These are phyloP conservation scores for Glyphotaelius pellucidus DNA, from an alignment of 2,888 invertebrate species.

Conservation along the genomic window DNA sequence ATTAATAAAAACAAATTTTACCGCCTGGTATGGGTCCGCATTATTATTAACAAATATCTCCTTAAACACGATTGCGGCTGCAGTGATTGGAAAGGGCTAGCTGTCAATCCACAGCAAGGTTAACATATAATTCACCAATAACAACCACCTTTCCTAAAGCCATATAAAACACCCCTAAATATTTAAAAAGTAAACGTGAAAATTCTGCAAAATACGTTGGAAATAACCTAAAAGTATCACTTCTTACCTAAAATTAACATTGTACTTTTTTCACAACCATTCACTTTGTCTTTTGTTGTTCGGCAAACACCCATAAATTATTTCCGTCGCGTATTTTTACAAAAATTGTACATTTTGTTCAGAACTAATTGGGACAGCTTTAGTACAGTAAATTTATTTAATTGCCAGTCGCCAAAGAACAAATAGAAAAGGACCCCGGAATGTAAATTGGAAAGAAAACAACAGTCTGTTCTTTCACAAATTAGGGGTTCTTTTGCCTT, in stretches of 20 bases:
- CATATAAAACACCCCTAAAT: too few species aligned
- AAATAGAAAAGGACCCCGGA: constrained; percentile 29
- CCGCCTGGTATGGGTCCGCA: too few species aligned
- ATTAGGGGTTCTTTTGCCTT: constrained; percentile 41
- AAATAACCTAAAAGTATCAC: background rate
- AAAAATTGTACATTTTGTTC: background rate
- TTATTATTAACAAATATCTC: too few species aligned
- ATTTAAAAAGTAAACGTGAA: too few species aligned
- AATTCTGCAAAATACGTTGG: background rate
- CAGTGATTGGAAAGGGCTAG: too few species aligned
- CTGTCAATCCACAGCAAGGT: too few species aligned
- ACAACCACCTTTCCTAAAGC: too few species aligned
- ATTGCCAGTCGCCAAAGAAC: constrained; percentile 18
- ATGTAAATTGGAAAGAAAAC: constrained; percentile 46
- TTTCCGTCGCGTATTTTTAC: background rate
- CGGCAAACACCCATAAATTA: background rate
- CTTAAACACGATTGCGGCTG: too few species aligned
- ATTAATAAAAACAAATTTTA: too few species aligned
- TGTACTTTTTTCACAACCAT: background rate
- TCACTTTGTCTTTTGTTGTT: background rate
- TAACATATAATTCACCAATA: too few species aligned
- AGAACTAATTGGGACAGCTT: constrained; percentile 35
- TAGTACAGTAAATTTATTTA: constrained; percentile 17
- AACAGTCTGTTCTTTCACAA: constrained; percentile 34
- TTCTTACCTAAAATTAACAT: background rate